Evolutionary conservation across 2,113 vertebrate genomes (phyloP).

Genomic region (Mastomys natalensis): DNA sequence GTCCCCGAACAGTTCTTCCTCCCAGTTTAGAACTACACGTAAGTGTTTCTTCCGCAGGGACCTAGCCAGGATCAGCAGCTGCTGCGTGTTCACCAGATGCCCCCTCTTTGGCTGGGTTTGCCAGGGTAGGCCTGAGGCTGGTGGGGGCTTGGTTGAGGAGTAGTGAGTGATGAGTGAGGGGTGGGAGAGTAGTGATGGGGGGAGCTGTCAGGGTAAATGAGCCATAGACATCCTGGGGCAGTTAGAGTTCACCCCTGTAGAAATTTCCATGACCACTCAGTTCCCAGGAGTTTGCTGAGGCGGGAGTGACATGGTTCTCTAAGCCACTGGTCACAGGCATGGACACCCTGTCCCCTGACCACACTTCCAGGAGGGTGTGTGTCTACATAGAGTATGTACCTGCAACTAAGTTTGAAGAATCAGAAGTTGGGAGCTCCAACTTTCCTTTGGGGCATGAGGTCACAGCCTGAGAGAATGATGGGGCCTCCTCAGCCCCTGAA

Average conservation of each 20-base stretch:
- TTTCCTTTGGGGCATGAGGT: not conserved
- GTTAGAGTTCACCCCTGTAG: not conserved
- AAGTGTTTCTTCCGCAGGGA: too few relatives aligned
- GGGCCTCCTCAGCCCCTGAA: not conserved
- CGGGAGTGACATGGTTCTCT: not conserved
- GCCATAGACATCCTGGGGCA: not conserved
- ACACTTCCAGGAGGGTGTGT: accelerated
- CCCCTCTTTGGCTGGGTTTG: not conserved
- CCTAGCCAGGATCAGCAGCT: not conserved
- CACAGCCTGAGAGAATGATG: not conserved
- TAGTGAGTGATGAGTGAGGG: not conserved
- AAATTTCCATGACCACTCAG: not conserved
- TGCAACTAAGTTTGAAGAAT: not conserved
- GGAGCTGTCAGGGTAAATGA: not conserved
- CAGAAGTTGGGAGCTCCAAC: not conserved
- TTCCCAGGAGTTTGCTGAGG: not conserved
- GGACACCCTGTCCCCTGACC: not conserved
- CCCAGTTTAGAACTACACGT: not conserved
- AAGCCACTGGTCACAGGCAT: not conserved
- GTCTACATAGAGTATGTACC: not conserved
- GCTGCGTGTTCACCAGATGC: accelerated
- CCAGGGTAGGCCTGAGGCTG: not conserved
- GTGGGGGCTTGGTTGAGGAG: not conserved
- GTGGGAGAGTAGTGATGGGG: not conserved
- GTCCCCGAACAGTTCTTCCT: not conserved